A percentile compares a stretch with the other conserved stretches of the same genome.
These are phyloP conservation scores for Trichonephila clavipes DNA, from an alignment of 1,140 invertebrate species.

Conservation along the genomic window DNA sequence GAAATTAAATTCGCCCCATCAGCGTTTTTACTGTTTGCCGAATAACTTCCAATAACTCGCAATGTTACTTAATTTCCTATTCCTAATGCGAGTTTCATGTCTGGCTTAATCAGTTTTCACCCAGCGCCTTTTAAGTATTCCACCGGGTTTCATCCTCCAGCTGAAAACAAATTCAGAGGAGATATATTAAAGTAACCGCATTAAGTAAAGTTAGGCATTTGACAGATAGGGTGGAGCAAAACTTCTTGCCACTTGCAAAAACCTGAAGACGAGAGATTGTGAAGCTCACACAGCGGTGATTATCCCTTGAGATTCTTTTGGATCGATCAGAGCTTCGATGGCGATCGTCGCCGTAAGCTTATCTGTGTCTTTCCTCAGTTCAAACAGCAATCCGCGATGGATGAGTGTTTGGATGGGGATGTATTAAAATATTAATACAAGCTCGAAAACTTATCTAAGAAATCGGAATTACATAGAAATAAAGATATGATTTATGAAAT, in stretches of 20 bases:
- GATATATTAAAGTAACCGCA: constrained; percentile 69
- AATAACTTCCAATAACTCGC: constrained; percentile 75
- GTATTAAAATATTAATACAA: too few species aligned
- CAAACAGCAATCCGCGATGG: not conserved
- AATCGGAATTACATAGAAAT: too few species aligned
- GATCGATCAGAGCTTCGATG: constrained; percentile 35
- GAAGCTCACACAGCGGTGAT: constrained; percentile 11
- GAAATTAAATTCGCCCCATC: constrained; percentile 73
- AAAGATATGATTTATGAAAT: too few species aligned
- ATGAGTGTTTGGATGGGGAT: not conserved
- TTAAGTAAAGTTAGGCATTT: constrained; percentile 65
- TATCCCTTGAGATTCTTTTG: constrained; percentile 27
- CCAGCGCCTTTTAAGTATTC: constrained; percentile 69
- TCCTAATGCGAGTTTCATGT: constrained; percentile 76
- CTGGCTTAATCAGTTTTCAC: constrained; percentile 73
- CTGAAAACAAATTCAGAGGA: constrained; percentile 53
- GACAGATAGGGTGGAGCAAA: constrained; percentile 59
- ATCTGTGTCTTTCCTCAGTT: not conserved
- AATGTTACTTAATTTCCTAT: constrained; percentile 74
- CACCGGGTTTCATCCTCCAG: constrained; percentile 40
- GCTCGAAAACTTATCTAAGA: too few species aligned
- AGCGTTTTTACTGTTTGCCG: constrained; percentile 72
- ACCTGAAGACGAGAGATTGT: constrained; percentile 47
- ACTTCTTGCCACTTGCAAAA: constrained; percentile 44
- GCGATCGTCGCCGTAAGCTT: not conserved